Evolutionary conservation across 2,888 invertebrate species (phyloP), one percentile per base, ranked within the genome.

Genomic region (Ophion costatus): DNA sequence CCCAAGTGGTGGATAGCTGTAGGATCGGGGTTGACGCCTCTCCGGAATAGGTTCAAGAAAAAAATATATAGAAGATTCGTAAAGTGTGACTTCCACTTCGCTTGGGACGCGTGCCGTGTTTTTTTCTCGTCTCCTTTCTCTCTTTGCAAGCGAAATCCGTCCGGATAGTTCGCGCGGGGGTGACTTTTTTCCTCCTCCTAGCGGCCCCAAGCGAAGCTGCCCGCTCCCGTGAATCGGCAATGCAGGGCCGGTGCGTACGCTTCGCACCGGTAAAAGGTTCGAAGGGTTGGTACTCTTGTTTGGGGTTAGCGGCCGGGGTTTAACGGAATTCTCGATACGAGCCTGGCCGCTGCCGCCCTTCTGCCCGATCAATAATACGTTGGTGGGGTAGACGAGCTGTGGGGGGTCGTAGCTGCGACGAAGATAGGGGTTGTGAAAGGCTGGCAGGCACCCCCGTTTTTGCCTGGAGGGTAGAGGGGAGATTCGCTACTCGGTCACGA

Each of bases 301-400:
- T 17, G 63, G 45, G 64, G 38, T 74, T 73, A 77, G 69, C 38
- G 80, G 59, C 69, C 64, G 89, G 90, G 89, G 90, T 91, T 86
- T 86, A 89, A 81, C 71, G 57, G 86, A 86, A 85, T 67, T 80
- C 85, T 85, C 84, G 88, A 86, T 91, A 92, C 93, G 92, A 81
- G 87, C 91, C 91, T 93, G 93, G 91, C 90, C 90, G 92, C 91
- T 91, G 92, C 93, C 93, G 93, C 93, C 93, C 93, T 93, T 93
- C 93, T 91, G 92, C 90, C 90, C 92, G 93, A 93, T 93, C 93
- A 93, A 93, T 93, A 93, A 93, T 91, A 91, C 91, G 90, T 89
- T 93, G 93, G 93, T 93, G 93, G 93, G 93, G 92, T 66, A 63
- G 80, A 88, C 89, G 91, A 89, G 89, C 89, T 87, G 87, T 88